phyloP scores from a whole-genome alignment of 2,888 invertebrate genomes.

The Bellardia bayeri region DNA sequence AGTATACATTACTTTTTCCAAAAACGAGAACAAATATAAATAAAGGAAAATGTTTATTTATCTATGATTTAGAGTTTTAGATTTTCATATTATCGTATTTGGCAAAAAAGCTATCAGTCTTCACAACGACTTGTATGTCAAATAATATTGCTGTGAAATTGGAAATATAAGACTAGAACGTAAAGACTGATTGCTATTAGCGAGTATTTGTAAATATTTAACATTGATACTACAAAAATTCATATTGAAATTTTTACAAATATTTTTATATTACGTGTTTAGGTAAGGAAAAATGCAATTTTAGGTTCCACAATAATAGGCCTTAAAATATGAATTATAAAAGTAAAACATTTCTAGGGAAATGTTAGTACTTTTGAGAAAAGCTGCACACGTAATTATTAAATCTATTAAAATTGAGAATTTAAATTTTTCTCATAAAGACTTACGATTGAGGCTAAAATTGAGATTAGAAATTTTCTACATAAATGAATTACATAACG shows the following conservation, averaged over 20 bases:
- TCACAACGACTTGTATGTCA: slow-evolving; percentile 35
- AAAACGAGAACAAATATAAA: background rate
- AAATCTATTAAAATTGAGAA: too few relatives aligned
- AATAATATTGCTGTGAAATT: slow-evolving; percentile 26
- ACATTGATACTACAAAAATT: slow-evolving; percentile 8
- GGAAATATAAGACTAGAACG: slow-evolving; percentile 26
- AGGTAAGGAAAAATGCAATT: background rate
- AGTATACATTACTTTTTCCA: background rate
- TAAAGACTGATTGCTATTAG: slow-evolving; percentile 52
- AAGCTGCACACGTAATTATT: too few relatives aligned
- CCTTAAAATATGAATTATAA: too few relatives aligned
- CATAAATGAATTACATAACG: too few relatives aligned
- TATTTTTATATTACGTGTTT: slow-evolving; percentile 2
- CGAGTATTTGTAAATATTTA: slow-evolving; percentile 64
- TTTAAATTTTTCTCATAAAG: too few relatives aligned
- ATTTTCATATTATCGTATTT: slow-evolving; percentile 41
- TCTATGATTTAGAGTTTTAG: slow-evolving; percentile 56
- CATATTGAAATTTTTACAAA: background rate
- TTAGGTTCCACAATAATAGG: background rate
- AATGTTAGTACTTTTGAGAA: too few relatives aligned
- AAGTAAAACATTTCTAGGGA: too few relatives aligned
- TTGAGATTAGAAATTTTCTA: too few relatives aligned
- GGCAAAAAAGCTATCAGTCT: slow-evolving; percentile 43
- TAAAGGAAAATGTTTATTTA: slow-evolving; percentile 43
- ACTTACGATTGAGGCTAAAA: too few relatives aligned